Evolutionary conservation across 2,888 invertebrate species (phyloP), one percentile per base, ranked within the genome.

Genomic region (Epinotia brunnichana): DNA sequence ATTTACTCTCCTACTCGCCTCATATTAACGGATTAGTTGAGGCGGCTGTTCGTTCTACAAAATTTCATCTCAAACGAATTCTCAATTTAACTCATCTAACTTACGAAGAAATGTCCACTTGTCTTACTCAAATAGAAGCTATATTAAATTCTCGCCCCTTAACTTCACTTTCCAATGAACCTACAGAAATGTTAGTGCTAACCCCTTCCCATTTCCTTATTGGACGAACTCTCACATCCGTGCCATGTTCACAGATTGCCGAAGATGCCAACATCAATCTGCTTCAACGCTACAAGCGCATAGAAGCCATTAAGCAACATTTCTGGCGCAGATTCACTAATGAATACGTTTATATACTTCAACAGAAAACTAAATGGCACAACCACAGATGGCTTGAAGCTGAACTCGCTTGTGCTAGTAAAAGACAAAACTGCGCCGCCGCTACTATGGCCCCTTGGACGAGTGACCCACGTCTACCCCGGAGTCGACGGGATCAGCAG

Each of bases 81-180:
- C 56, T 57, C 3, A 13, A 57, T 7, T 15, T n/a, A 13, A 57
- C 56, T 29, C 56, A 57, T 7, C 29, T 57, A 5, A 57, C 24
- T 1, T 57, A 57, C n/a, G 56, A 57, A 13, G 56, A 57, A 15
- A 57, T 57, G 56, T 13, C 29, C 15, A 29, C 56, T 29, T 57
- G 56, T 29, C 56, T 57, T 57, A 21, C 53, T 17, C 10, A 54
- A 19, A 54, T 57, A 29, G 57, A 57, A 57, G 57, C 57, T 29
- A n/a, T 57, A 3, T 19, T 54, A 11, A 54, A 54, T 54, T 54
- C 53, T 54, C 53, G 53, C 7, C 53, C 53, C 11, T 3, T 54
- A 7, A 54, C 53, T 21, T 19, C 53, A 54, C 7, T 54, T 21
- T 54, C 53, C 53, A 54, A 17, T 19, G 53, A 54, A 7, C 53